Percentiles rank a stretch among this genome's conserved stretches.
These are phyloP conservation scores for Drosophila hamatofila DNA, from an alignment of 2,888 invertebrate species.

Conservation along the genomic window DNA sequence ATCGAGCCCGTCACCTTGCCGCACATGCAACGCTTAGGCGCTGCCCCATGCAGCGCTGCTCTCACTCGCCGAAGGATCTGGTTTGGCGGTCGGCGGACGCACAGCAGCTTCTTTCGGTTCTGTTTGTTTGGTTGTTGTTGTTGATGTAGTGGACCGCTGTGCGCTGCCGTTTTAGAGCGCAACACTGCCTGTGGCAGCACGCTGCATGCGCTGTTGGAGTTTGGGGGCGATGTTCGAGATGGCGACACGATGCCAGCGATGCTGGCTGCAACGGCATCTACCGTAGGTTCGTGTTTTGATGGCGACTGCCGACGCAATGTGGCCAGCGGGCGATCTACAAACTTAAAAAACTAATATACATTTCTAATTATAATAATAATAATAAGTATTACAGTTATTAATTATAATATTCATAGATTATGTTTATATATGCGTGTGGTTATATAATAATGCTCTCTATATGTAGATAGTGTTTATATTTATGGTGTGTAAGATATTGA, in stretches of 20 bases:
- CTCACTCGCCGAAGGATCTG: slow-evolving; percentile 28
- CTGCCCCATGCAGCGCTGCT: slow-evolving; percentile 25
- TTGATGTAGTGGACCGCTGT: slow-evolving; percentile 27
- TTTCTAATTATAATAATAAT: slow-evolving; percentile 47
- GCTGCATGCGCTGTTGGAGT: slow-evolving; percentile 30
- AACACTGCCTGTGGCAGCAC: slow-evolving; percentile 31
- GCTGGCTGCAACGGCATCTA: slow-evolving; percentile 20
- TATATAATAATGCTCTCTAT: slow-evolving; percentile 35
- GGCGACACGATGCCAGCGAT: slow-evolving; percentile 9
- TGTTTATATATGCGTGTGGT: slow-evolving; percentile 25
- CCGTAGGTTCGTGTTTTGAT: slow-evolving; percentile 7
- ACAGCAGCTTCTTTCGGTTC: slow-evolving; percentile 53
- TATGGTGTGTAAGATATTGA: slow-evolving; percentile 19
- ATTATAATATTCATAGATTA: slow-evolving; percentile 51
- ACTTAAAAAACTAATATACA: slow-evolving; percentile 68
- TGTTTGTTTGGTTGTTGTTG: not conserved
- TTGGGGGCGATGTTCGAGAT: slow-evolving; percentile 30
- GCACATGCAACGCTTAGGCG: slow-evolving; percentile 28
- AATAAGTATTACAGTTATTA: slow-evolving; percentile 51
- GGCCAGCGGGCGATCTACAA: slow-evolving; percentile 32
- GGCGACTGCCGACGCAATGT: slow-evolving; percentile 24
- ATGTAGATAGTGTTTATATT: slow-evolving; percentile 15
- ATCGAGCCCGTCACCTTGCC: slow-evolving; percentile 19
- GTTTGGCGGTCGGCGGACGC: slow-evolving; percentile 10
- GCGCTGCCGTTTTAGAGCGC: slow-evolving; percentile 9